A percentile compares a stretch with the other conserved stretches of the same genome.
Conservation (phyloP, 2,888 invertebrate genomes). For the Dexiosoma caninum region DNA sequence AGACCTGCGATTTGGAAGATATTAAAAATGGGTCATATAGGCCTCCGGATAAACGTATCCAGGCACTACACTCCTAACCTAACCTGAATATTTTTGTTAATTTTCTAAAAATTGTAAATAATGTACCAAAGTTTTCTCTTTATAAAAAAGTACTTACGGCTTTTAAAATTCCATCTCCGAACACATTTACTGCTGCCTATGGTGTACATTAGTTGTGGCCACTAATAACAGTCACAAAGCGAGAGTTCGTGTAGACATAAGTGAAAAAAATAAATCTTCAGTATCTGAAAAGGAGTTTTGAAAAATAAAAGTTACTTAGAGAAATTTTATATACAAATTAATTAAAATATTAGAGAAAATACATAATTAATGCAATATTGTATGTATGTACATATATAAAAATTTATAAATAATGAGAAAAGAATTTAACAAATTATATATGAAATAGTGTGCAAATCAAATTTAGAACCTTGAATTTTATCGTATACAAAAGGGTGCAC, state of each 20-base stretch:
- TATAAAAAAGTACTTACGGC: not conserved
- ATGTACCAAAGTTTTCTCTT: not conserved
- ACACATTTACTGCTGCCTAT: not conserved
- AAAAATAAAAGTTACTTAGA: conserved; percentile 22
- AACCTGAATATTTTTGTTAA: too few relatives aligned
- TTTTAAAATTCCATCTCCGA: not conserved
- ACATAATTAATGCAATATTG: not conserved
- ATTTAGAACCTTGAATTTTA: conserved; percentile 58
- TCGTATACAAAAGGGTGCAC: conserved; percentile 39
- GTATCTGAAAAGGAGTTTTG: not conserved
- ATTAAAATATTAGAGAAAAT: conserved; percentile 8
- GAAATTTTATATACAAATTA: conserved; percentile 33
- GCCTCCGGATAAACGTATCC: too few relatives aligned
- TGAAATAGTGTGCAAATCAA: not conserved
- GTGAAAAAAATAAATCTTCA: conserved; percentile 6
- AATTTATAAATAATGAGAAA: not conserved
- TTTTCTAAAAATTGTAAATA: not conserved
- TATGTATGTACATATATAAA: too few relatives aligned
- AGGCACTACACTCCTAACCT: too few relatives aligned
- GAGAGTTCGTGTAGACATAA: conserved; percentile 47
- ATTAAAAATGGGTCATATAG: too few relatives aligned
- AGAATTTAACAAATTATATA: not conserved
- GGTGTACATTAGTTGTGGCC: conserved; percentile 41
- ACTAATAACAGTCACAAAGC: conserved; percentile 41
- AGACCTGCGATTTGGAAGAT: too few relatives aligned